phyloP scores from a whole-genome alignment of 2,888 invertebrate species.

The Drepanosiphum platanoidis region DNA sequence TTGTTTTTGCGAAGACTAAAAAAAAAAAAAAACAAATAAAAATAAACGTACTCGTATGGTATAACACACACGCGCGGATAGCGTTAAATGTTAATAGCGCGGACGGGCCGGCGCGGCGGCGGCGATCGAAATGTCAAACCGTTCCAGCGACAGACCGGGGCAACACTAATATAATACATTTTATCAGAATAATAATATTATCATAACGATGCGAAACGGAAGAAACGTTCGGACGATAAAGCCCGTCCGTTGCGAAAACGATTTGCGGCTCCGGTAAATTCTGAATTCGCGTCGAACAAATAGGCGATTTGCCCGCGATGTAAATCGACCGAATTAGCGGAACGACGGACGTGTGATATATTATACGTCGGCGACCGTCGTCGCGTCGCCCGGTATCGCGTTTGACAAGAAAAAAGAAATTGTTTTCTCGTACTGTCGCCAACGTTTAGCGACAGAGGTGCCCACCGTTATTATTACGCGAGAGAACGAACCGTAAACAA shows the following conservation, averaged over 20 bases:
- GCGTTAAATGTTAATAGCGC: slow-evolving; percentile 53
- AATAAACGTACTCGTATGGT: background rate
- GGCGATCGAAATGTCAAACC: slow-evolving; percentile 33
- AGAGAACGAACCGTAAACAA: background rate
- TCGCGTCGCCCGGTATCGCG: background rate
- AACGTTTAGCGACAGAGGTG: background rate
- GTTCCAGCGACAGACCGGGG: background rate
- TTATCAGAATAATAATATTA: too few relatives aligned
- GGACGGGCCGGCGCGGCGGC: background rate
- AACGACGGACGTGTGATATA: accelerated
- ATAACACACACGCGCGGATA: too few relatives aligned
- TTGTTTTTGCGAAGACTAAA: slow-evolving; percentile 76
- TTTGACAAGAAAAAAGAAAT: background rate
- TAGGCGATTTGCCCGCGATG: background rate
- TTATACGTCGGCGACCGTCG: background rate
- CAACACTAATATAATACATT: too few relatives aligned
- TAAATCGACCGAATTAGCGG: background rate
- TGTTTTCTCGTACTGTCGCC: background rate
- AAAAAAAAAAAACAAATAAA: slow-evolving; percentile 12
- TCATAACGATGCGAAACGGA: too few relatives aligned
- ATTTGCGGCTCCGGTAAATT: too few relatives aligned
- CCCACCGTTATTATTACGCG: background rate
- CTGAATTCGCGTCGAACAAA: background rate
- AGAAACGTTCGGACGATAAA: background rate
- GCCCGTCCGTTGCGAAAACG: background rate